Base-by-base conservation (phyloP, 2,797 vertebrate genomes). In the Gastrophryne carolinensis region DNA sequence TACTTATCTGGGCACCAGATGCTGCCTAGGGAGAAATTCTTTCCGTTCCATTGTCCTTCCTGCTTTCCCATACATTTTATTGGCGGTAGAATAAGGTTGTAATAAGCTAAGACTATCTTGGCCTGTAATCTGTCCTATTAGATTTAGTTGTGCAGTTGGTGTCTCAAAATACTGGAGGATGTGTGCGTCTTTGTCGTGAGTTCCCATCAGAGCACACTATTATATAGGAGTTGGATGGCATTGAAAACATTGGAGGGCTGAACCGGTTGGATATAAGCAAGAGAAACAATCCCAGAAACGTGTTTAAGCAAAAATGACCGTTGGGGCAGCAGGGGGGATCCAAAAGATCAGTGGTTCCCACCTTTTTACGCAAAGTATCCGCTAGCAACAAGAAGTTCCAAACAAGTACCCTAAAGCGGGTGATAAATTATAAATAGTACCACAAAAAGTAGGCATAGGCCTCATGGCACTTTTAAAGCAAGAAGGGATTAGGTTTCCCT, bases 1-100 rank as follows among this genome's bases (percentile, higher is more conserved):
- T 19, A 56, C 23, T 37, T 65, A 49, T 79, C 75, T 80, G 72
- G 66, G 72, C 39, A 62, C 79, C 75, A 80, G 79, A 80, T 80
- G 67, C 19, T 39, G 61, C 67, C 62, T 68, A 49, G 56, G 68
- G 64, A 75, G 53, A 71, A 75, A 75, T 72, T 72, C 32, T 60
- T 79, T 30, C 65, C 35, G 67, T 56, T 60, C 44, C 66, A 70
- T 60, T 58, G 78, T 67, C 41, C 41, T 73, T 68, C 50, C 54
- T 72, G 37, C 34, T 11, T 61, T 49, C n/a, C 12, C 8, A 39
- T 39, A 13, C 3, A 5, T 39, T 21, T 56, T 12, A 10, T 34
- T 76, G 19, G 19, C 10, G 17, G 17, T 19, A 19, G 13, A 15
- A 44, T 47, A 8, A 47, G 17, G 21, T 47, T 19, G 21, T 47